Base-by-base conservation (phyloP, 2,797 vertebrate species). In the Sebastes iracundus region DNA sequence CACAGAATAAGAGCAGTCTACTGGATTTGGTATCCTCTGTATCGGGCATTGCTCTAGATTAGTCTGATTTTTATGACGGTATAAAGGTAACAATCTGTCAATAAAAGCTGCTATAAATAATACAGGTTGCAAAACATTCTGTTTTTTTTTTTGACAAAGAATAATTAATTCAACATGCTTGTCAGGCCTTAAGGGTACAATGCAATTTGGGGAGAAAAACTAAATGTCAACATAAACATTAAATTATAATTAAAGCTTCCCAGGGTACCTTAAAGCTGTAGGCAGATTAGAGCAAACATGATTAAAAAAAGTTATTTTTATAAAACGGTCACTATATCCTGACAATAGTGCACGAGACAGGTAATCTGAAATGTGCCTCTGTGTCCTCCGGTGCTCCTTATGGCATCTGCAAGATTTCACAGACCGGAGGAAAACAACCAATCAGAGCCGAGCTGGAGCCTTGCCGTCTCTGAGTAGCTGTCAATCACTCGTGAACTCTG, bases 21-120 rank as follows among this genome's bases (percentile, higher is more conserved):
- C 77, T 42, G 32, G 22, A 62, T 22, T 22, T 38, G 6, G 11
- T 12, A 25, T 56, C n/a, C 30, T 35, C 2, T 25, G 28, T 1
- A 32, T 58, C 22, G 2, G 2, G 13, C 30, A 30, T 13, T 18
- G 46, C 18, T 49, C 1, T 20, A 49, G 18, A 18, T 52, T 70
- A 33, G 16, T n/a, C 10, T 35, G 23, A 16, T 69, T 35, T 69
- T 55, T 7, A 8, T 20, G 18, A 35, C n/a, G n/a, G n/a, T n/a
- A n/a, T 59, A 14, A 59, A 75, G 30, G 30, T 28, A 53, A 9
- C 25, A 56, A 18, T 72, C 56, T 72, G 62, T 82, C 69, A 82
- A 67, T 61, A 62, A 77, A 49, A 77, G 55, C 55, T 27, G 46
- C 56, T 61, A 18, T 62, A 82, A 77, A 62, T 81, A 61, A 72